phyloP scores from a whole-genome alignment of 1,140 invertebrate species.

The Drosophila erecta region DNA sequence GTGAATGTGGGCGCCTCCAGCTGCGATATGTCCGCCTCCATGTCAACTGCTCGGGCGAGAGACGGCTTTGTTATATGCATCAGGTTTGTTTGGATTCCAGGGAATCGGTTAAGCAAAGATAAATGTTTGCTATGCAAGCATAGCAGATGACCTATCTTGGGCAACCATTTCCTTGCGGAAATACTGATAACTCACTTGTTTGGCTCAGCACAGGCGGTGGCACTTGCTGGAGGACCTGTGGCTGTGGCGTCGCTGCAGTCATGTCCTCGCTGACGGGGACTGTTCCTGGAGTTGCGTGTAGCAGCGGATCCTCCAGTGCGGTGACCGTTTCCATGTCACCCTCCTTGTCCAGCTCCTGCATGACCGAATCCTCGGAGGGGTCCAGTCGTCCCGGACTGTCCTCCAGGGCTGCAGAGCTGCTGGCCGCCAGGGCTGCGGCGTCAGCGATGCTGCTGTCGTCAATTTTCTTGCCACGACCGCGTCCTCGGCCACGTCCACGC shows the following conservation, averaged over 20 bases:
- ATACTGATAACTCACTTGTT: conserved; percentile 51
- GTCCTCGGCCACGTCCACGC: conserved; percentile 88
- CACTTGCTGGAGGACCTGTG: conserved; percentile 38
- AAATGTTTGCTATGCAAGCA: too few species aligned
- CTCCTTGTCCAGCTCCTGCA: conserved; percentile 61
- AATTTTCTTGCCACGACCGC: conserved; percentile 90
- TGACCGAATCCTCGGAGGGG: conserved; percentile 47
- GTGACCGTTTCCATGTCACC: conserved; percentile 52
- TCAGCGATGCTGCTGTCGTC: conserved; percentile 88
- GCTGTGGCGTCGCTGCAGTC: conserved; percentile 28
- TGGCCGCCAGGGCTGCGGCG: conserved; percentile 23
- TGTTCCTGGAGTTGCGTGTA: conserved; percentile 13
- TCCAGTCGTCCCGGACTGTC: conserved; percentile 58
- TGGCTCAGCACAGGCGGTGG: conserved; percentile 51
- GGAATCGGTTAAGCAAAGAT: neutral
- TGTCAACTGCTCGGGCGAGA: conserved; percentile 87
- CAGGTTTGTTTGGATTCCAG: too few species aligned
- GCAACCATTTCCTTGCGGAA: neutral
- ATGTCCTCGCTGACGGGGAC: conserved; percentile 31
- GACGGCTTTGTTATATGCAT: neutral
- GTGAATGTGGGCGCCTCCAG: conserved; percentile 95
- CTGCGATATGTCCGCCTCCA: conserved; percentile 95
- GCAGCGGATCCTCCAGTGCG: conserved; percentile 27
- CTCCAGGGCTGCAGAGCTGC: conserved; percentile 48
- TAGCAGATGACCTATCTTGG: neutral